These are phyloP conservation scores for Xiphorhynchus elegans DNA, from an alignment of 2,113 vertebrate species.

Conservation along the genomic window DNA sequence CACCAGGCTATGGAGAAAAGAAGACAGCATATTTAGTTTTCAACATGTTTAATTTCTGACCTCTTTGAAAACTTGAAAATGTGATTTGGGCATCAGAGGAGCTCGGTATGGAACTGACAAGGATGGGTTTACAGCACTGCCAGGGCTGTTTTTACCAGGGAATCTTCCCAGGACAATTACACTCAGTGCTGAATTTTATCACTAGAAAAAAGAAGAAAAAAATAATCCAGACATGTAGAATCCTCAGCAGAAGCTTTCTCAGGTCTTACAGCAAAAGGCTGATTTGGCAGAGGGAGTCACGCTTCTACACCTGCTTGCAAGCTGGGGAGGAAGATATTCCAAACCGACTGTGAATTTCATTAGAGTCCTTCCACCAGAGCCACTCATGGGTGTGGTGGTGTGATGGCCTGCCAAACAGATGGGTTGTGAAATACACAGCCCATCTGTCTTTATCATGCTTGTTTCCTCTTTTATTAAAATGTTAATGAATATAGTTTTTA, in stretches of 20 bases:
- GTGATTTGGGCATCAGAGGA: neutral
- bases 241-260: neutral
- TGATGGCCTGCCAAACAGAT: slow-evolving; percentile 73
- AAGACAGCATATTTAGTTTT: slow-evolving; percentile 6
- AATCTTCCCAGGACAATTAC: neutral
- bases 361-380: slow-evolving; percentile 61
- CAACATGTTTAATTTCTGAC: neutral
- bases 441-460: slow-evolving; percentile 78
- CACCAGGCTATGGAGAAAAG: neutral
- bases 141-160: neutral
- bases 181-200: neutral
- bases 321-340: slow-evolving; percentile 41
- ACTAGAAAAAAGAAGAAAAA: neutral
- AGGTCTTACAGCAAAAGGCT: slow-evolving; percentile 15
- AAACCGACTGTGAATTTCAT: slow-evolving; percentile 41
- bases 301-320: slow-evolving; percentile 61
- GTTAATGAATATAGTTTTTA: slow-evolving; percentile 81
- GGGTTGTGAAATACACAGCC: slow-evolving; percentile 68
- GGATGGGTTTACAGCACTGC: neutral
- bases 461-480: slow-evolving; percentile 81
- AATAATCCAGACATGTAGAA: neutral
- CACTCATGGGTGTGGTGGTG: slow-evolving; percentile 60
- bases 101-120: neutral
- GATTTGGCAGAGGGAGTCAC: slow-evolving; percentile 28
- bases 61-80: slow-evolving; percentile 25